These are phyloP conservation scores for Leptinotarsa undecemlineata DNA, from an alignment of 1,140 invertebrate genomes.

Conservation along the genomic window DNA sequence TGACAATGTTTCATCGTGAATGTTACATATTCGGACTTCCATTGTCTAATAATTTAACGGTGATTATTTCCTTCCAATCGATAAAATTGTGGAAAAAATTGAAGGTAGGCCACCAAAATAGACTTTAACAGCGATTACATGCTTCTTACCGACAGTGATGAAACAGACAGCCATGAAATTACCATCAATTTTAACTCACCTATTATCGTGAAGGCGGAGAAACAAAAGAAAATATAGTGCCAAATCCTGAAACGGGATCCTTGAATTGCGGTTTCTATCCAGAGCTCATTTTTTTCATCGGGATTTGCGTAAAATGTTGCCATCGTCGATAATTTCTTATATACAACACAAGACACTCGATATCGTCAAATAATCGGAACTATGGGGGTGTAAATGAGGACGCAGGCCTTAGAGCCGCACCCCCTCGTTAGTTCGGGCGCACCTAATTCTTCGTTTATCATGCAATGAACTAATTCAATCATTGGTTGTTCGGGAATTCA, in stretches of 20 bases:
- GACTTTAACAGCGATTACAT: too few species aligned
- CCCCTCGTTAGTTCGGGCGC: neutral
- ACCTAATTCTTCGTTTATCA: neutral
- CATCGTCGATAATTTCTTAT: slow-evolving; percentile 33
- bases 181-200: slow-evolving; percentile 55
- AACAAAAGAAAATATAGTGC: slow-evolving; percentile 67
- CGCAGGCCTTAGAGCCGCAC: neutral
- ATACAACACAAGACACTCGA: neutral
- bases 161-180: too few species aligned
- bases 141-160: too few species aligned
- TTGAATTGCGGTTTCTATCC: slow-evolving; percentile 63
- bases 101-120: too few species aligned
- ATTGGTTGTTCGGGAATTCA: too few species aligned
- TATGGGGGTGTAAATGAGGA: neutral
- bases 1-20: too few species aligned
- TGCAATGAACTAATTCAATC: too few species aligned
- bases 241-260: slow-evolving; percentile 62
- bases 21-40: too few species aligned
- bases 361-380: neutral
- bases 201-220: slow-evolving; percentile 59
- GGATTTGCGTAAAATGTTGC: slow-evolving; percentile 53
- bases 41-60: too few species aligned
- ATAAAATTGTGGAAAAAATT: too few species aligned
- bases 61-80: too few species aligned
- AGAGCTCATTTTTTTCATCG: slow-evolving; percentile 55